phyloP scores from a whole-genome alignment of 2,113 vertebrate genomes.

The Spea multiplicata region DNA sequence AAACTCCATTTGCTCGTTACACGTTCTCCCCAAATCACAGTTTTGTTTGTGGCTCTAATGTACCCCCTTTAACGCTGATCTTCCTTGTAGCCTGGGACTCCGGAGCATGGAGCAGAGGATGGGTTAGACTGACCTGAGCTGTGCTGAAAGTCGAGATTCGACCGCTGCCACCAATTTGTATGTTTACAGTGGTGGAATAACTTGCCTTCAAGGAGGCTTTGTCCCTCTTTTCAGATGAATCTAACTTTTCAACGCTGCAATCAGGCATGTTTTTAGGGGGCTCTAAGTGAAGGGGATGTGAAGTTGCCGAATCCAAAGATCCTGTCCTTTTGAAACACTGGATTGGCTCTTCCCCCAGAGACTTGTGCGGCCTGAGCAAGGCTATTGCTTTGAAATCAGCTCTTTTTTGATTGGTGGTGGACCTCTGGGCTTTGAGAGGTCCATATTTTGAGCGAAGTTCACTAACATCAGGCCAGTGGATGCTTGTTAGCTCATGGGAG shows the following conservation, averaged over 20 bases:
- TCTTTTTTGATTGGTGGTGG: constrained; percentile 15
- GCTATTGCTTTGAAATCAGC: constrained; percentile 21
- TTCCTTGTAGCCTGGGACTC: constrained; percentile 59
- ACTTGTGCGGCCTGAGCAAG: constrained; percentile 18
- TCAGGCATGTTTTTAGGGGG: neutral
- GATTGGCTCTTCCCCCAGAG: constrained; percentile 11
- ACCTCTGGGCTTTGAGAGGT: constrained; percentile 40
- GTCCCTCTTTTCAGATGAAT: constrained; percentile 25
- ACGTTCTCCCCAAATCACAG: constrained; percentile 10
- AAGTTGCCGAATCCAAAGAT: neutral
- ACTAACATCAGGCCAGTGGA: constrained; percentile 64
- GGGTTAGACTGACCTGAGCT: constrained; percentile 82
- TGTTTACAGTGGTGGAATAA: constrained; percentile 86
- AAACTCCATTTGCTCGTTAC: no score
- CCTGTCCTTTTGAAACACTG: neutral
- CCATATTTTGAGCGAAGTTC: constrained; percentile 61
- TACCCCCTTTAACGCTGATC: constrained; percentile 65
- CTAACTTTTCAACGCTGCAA: constrained; percentile 9
- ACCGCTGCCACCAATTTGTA: constrained; percentile 82
- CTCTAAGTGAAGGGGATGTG: constrained; percentile 1
- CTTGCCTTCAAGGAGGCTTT: constrained; percentile 65
- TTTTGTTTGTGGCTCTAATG: constrained; percentile 47
- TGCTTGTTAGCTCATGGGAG: constrained; percentile 60
- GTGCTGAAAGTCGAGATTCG: constrained; percentile 78
- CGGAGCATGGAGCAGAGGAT: constrained; percentile 66